Evolutionary conservation across 1,140 invertebrate genomes (phyloP).

Genomic region (Hylyphantes graminicola): DNA sequence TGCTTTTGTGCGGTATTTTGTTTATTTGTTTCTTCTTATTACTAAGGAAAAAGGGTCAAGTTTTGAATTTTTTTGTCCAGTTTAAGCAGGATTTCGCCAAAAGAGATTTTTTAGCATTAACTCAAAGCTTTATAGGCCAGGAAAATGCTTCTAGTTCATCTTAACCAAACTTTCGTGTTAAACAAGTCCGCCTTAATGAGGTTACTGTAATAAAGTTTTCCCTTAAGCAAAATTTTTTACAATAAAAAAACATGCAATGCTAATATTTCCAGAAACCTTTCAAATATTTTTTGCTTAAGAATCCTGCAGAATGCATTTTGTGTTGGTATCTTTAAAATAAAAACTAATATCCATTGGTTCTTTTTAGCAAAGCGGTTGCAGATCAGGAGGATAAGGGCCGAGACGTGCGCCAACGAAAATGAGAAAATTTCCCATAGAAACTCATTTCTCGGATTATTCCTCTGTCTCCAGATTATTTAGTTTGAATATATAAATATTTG

Average conservation of each 20-base stretch:
- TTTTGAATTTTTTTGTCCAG: no score
- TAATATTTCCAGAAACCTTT: not conserved
- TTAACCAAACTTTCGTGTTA: no score
- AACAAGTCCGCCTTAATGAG: no score
- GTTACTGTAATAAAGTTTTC: no score
- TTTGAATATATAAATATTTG: not conserved
- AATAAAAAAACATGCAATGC: not conserved
- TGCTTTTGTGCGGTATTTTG: no score
- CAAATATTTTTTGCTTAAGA: not conserved
- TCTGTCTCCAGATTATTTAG: not conserved
- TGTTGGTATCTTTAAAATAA: not conserved
- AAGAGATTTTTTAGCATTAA: no score
- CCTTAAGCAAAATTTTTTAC: not conserved
- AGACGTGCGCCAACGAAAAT: slow-evolving; percentile 54
- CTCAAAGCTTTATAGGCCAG: no score
- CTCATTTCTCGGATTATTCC: not conserved
- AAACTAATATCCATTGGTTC: not conserved
- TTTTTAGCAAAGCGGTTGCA: slow-evolving; percentile 47
- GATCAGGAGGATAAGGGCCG: slow-evolving; percentile 50
- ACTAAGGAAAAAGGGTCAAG: no score
- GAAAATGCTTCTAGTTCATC: no score
- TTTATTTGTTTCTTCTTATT: no score
- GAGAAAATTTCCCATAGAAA: slow-evolving; percentile 5
- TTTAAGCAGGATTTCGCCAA: no score
- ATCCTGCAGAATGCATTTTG: not conserved